A percentile compares a stretch with the other conserved stretches of the same genome.
These are phyloP conservation scores for Telmatherina bonti DNA, from an alignment of 2,797 vertebrate genomes.

Conservation along the genomic window DNA sequence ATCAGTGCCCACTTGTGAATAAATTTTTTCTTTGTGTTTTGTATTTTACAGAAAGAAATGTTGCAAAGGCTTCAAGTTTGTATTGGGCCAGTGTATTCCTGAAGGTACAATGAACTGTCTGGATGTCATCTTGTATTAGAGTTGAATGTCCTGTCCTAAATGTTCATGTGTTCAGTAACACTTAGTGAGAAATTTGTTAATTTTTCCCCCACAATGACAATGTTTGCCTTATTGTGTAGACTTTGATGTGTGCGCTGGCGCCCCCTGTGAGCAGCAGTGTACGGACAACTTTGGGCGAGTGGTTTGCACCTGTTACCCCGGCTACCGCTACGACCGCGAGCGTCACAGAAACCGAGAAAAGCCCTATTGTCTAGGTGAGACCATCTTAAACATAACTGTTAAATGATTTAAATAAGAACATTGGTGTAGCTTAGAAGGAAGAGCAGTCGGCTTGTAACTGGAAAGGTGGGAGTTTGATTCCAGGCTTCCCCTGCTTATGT, in stretches of 20 bases:
- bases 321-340: slow-evolving; percentile 94
- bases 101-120: slow-evolving; percentile 88
- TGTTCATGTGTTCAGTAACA: slow-evolving; percentile 16
- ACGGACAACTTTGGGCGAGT: slow-evolving; percentile 97
- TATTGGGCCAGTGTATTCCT: slow-evolving; percentile 97
- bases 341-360: slow-evolving; percentile 92
- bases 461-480: too few species aligned
- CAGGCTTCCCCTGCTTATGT: too few species aligned
- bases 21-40: slow-evolving; percentile 1
- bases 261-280: slow-evolving; percentile 97
- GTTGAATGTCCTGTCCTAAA: slow-evolving; percentile 31
- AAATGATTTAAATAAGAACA: neutral
- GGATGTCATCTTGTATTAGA: slow-evolving; percentile 41
- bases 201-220: slow-evolving; percentile 2
- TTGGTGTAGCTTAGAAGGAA: too few species aligned
- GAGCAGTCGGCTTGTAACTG: too few species aligned
- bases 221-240: slow-evolving; percentile 62
- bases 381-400: neutral
- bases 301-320: slow-evolving; percentile 94
- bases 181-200: too few species aligned
- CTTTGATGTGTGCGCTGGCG: slow-evolving; percentile 93
- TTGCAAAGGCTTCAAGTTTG: slow-evolving; percentile 97
- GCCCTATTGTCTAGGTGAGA: slow-evolving; percentile 94
- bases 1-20: slow-evolving; percentile 1
- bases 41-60: slow-evolving; percentile 92